Base-by-base conservation (phyloP, 1,140 invertebrate genomes). In the Hyles vespertilio region DNA sequence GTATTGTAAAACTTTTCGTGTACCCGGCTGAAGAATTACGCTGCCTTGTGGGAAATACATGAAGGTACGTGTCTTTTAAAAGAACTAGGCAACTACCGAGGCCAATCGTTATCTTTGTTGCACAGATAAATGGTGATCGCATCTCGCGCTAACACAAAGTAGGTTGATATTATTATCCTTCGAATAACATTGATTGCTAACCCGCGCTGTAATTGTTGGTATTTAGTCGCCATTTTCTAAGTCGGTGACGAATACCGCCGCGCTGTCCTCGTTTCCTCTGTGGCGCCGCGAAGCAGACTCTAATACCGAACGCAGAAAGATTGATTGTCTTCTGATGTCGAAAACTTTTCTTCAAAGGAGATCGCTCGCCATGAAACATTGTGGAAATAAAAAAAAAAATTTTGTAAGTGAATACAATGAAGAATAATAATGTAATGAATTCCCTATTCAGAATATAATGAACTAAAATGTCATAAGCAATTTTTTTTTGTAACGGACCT, bases 151-250 rank as follows among this genome's bases (percentile, higher is more conserved):
- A 59, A 40, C 36, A 22, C 51, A n/a, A 63, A 65, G 40, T 69
- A 56, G 52, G 53, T 59, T 62, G 52, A 63, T 34, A 53, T 32
- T 59, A 22, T 55, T 65, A 43, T 60, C 53, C 53, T 60, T 60
- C 34, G 56, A 53, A 57, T 68, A 67, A 69, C 54, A 73, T 65
- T 65, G 56, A 64, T 67, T 70, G 46, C 43, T 64, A 62, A 68
- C 59, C 63, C 63, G 59, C 59, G 65, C 75, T 73, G 77, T 83
- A 82, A 83, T 88, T 87, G 77, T 83, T 84, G 74, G 84, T 87
- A 87, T 88, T 87, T 83, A 88, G 81, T 83, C 81, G 84, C 84
- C 84, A 84, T 88, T 87, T 88, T 87, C 84, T 88, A 87, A 79
- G 71, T 76, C 76, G 80, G 81, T 86, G 82, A 87, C 83, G 82